Conservation (phyloP, 2,113 vertebrate genomes). For the Colistium nudipinnis region DNA sequence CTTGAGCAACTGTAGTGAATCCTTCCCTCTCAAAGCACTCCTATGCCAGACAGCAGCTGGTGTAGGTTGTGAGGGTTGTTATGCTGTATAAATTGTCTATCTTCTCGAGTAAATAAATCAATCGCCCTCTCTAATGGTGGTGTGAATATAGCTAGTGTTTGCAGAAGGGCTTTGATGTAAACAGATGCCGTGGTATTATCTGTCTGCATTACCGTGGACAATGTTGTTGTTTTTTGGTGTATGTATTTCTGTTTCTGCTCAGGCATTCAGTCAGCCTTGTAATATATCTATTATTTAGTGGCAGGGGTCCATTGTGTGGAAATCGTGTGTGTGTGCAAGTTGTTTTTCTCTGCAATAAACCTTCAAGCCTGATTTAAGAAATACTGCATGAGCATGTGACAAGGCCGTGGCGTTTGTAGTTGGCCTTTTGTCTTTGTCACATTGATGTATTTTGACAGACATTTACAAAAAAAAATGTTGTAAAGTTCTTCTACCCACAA, state of each 20-base stretch:
- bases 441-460: slow-evolving; percentile 9
- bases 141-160: slow-evolving; percentile 31
- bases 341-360: background rate
- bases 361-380: background rate
- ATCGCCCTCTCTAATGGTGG: background rate
- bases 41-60: background rate
- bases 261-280: too few species aligned
- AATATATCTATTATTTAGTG: background rate
- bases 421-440: background rate
- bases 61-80: slow-evolving; percentile 8
- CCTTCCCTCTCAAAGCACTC: background rate
- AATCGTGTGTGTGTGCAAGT: background rate
- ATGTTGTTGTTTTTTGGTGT: background rate
- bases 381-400: background rate
- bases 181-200: slow-evolving; percentile 28
- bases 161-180: slow-evolving; percentile 32
- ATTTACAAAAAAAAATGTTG: background rate
- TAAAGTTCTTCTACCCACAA: slow-evolving; percentile 7
- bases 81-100: background rate
- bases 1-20: background rate
- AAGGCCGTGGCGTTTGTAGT: background rate
- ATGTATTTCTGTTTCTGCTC: background rate
- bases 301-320: background rate
- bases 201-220: background rate
- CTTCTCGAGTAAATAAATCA: slow-evolving; percentile 47